Base-by-base conservation (phyloP, 2,797 vertebrate species). In the Chanos chanos region DNA sequence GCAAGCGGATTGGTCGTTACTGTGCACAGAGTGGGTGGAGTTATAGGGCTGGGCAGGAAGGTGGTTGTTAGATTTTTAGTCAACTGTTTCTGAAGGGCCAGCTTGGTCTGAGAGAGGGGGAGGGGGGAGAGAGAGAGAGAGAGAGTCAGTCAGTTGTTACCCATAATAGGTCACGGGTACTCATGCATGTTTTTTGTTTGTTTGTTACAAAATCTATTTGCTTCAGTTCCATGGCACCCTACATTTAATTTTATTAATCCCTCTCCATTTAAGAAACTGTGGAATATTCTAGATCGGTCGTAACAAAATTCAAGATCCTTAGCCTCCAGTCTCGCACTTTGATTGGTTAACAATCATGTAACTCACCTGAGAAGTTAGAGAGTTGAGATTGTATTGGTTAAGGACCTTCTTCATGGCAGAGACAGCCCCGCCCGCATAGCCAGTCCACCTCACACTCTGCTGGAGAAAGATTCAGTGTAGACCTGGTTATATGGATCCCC, bases 41-140 rank as follows among this genome's bases (percentile, higher is more conserved):
- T 88, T 50, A 98, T 84, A 2, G 91, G 89, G 73, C 89, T 85
- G 12, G 93, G 93, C 75, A 98, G 89, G 86, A 98, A 95, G 77
- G 93, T 92, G 12, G 94, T 88, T 0, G 93, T 91, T 90, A 99
- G 77, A 43, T 89, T 94, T 91, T 96, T 99, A 82, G 94, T 92
- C 87, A 99, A 89, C 68, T 98, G 95, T 88, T 98, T 99, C 89
- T 98, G 96, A 85, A 98, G 87, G 76, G 95, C 95, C 91, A 98
- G 89, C 81, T 97, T 97, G 84, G 96, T 96, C 96, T 99, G 86
- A 37, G 69, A 64, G 43, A 72, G 41, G 15, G 75, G 62, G 71
- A 51, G 77, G 60, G 80, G 37, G 10, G 16, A 34, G 61, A 67
- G 68, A 30, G 56, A 58, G 61, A 27, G 44, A 37, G 4, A 16